Evolutionary conservation across 2,797 vertebrate genomes (phyloP), one percentile per base, ranked within the genome.

Genomic region (Scarus forsteni): DNA sequence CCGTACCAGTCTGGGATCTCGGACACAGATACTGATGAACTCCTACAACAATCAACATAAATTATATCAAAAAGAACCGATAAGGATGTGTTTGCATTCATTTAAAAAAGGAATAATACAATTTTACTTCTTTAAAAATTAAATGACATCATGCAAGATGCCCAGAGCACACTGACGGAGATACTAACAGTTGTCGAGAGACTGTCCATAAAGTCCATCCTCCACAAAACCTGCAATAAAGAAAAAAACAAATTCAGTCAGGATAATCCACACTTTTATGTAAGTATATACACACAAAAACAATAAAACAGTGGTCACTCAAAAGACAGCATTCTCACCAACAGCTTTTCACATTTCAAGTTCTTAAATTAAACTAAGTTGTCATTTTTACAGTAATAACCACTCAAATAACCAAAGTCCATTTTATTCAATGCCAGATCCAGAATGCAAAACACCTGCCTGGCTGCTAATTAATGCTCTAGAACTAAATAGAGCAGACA

Each of bases 11-110:
- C 84, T 94, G 40, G 98, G 97, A 67, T 98, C 95, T 64, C 87
- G 89, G 35, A 99, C 96, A 89, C 95, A 95, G 60, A 99, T 90
- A 27, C 94, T 97, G 57, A 98, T 88, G 65, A 97, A 97, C 70
- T 99, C 98, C 98, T 99, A 88, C n/a, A 93, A 92, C 56, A 69
- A 15, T 18, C 2, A 54, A 43, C 3, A 8, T 49, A 7, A 11
- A 1, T 14, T 54, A 0, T 0, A 16, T 75, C 12, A 43, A 34
- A 45, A 16, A 15, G 3, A 3, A 0, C 3, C 10, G 7, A 8
- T 14, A 12, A 27, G 27, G 27, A 27, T 27, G 27, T 27, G 27
- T 27, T 27, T 27, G 27, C 4, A 27, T 27, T 27, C 27, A 27
- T 27, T 27, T 27, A 27, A 27, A 27, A 4, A 27, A 27, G 27